Evolutionary conservation across 2,888 invertebrate species (phyloP), one percentile per base, ranked within the genome.

Genomic region (Lottia gigantea): DNA sequence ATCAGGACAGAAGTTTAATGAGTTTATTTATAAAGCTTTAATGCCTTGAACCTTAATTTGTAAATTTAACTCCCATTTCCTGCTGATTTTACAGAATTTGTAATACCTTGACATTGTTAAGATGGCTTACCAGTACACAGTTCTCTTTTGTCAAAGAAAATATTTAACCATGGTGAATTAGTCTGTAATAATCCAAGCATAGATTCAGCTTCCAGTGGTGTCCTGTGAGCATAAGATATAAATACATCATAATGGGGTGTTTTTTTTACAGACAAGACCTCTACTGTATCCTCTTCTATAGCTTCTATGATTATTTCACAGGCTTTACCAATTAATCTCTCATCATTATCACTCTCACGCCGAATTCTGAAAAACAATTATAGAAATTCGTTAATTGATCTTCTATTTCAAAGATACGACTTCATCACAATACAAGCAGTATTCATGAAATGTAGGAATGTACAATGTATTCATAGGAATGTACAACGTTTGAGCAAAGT

Each of bases 81-180:
- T n/a, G n/a, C n/a, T n/a, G n/a, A n/a, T n/a, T n/a, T n/a, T n/a
- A n/a, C n/a, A n/a, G n/a, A n/a, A n/a, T n/a, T n/a, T n/a, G n/a
- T n/a, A n/a, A n/a, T n/a, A n/a, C n/a, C n/a, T n/a, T n/a, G n/a
- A n/a, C n/a, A n/a, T n/a, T n/a, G n/a, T n/a, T n/a, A n/a, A n/a
- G n/a, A n/a, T n/a, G n/a, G 23, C 74, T 31, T 74, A 86, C 87
- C 87, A 78, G 84, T 82, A 65, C 79, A 81, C 2, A 87, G 75
- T 70, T 83, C 85, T 70, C 81, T 83, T 66, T 80, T 78, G 73
- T 87, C 87, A 77, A 85, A 85, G 72, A 87, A 87, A 14, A 87
- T 80, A 46, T 79, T 83, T 2, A 84, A 66, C 19, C 77, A 71
- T 14, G 82, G 77, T 70, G 81, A 73, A 11, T 77, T 66, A n/a